Evolutionary conservation across 2,113 vertebrate species (phyloP).

Genomic region (Sphaerodactylus townsendi): DNA sequence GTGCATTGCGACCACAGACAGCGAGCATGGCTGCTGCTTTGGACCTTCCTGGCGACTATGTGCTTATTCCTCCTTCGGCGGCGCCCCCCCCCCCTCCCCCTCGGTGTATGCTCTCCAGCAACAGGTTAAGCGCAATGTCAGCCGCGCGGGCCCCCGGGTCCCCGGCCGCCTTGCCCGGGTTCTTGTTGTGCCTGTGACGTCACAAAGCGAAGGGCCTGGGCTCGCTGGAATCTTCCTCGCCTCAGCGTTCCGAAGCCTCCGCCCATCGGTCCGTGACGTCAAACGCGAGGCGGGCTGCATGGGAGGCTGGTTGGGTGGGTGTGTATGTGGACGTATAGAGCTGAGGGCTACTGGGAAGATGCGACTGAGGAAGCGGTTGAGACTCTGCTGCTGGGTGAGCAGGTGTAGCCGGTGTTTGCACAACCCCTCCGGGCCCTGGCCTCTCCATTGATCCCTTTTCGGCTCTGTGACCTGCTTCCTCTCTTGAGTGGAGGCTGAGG

Average conservation of each 20-base stretch:
- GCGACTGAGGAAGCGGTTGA: neutral
- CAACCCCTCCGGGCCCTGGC: neutral
- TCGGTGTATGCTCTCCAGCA: constrained; percentile 22
- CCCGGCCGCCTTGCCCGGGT: constrained; percentile 52
- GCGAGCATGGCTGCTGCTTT: constrained; percentile 30
- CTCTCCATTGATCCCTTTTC: neutral
- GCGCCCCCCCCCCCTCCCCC: neutral
- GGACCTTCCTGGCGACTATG: neutral
- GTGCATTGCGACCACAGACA: neutral
- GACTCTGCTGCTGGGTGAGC: constrained; percentile 30
- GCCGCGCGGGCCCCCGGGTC: constrained; percentile 38
- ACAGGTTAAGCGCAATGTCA: constrained; percentile 56
- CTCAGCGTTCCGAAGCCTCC: neutral
- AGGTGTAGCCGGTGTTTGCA: constrained; percentile 33
- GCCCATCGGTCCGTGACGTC: constrained; percentile 62
- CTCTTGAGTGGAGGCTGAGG: neutral
- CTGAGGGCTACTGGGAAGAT: neutral
- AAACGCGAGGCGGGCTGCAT: constrained; percentile 55
- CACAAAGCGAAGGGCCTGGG: constrained; percentile 74
- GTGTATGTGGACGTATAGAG: neutral
- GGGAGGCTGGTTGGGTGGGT: neutral
- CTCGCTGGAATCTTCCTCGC: constrained; percentile 58
- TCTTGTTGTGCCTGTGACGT: constrained; percentile 74
- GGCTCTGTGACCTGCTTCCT: neutral
- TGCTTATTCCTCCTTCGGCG: neutral